Base-by-base conservation (phyloP, 2,888 invertebrate genomes). In the Bombylius discolor region DNA sequence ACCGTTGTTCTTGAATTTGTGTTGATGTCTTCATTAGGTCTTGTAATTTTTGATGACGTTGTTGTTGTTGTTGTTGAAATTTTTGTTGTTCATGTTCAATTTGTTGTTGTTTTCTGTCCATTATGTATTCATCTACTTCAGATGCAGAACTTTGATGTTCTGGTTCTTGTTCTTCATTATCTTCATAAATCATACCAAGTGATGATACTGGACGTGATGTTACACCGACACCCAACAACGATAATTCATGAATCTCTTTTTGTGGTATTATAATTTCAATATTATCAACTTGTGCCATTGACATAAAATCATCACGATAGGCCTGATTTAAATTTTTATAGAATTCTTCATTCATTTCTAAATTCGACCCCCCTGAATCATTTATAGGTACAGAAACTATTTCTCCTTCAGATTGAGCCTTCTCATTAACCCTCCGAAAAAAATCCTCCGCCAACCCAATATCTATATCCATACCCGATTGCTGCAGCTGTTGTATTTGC, bases 301-400 rank as follows among this genome's bases (percentile, higher is more conserved):
- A 23, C 0, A 65, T 53, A 53, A 63, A 65, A 67, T 89, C 88
- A 62, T 91, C 89, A 53, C 91, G 79, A 70, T 91, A 91, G 47
- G 89, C 89, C 73, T 88, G 88, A 74, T 92, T 92, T 50, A 92
- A 76, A 67, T 88, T 90, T 64, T 87, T 83, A 71, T 92, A 92
- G 71, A 91, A 92, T 33, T 89, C 89, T 73, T 91, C 91, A 4
- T n/a, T 32, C 33, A 61, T 56, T 59, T 45, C 47, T 11, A 32
- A 39, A 31, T 8, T 56, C 57, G 65, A 65, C 46, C 68, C 71
- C 1, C 70, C 71, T 5, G 69, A 66, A 53, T 72, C 71, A 52
- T 68, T 68, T 31, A 71, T 69, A 8, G 69, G 67, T 2, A 65
- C 62, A n/a, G 64, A 63, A 52, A 68, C 62, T 50, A 63, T 62